Conservation (phyloP, 2,797 vertebrate genomes). For the Craterocephalus amniculus region DNA sequence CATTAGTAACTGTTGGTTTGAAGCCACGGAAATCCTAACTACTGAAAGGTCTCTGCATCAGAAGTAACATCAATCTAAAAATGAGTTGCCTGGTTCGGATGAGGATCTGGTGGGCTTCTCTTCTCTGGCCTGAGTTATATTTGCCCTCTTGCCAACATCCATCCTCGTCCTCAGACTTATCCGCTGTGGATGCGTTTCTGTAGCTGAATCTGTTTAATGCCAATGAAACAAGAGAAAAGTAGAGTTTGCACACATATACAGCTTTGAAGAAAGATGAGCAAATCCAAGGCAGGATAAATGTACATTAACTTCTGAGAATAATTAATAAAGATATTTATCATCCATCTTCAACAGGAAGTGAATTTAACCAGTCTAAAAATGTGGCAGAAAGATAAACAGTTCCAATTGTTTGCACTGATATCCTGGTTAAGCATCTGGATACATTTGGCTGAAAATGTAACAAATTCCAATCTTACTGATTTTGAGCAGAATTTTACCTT, state of each 20-base stretch:
- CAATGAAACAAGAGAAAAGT: neutral
- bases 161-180: constrained; percentile 43
- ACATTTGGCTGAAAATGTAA: neutral
- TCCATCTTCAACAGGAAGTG: no score
- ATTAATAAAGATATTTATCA: no score
- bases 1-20: neutral
- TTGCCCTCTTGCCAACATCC: constrained; percentile 39
- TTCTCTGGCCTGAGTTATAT: constrained; percentile 72
- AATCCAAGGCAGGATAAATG: no score
- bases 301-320: no score
- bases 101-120: constrained; percentile 74
- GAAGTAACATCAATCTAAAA: neutral
- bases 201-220: constrained; percentile 12
- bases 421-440: neutral
- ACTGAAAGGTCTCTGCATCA: neutral
- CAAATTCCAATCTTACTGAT: neutral
- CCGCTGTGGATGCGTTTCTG: constrained; percentile 13
- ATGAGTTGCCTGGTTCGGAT: constrained; percentile 76
- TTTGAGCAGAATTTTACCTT: constrained; percentile 37
- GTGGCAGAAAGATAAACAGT: neutral
- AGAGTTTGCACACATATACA: neutral
- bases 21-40: neutral
- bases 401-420: neutral
- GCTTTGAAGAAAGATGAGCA: no score
- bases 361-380: no score